Evolutionary conservation across 2,113 vertebrate genomes (phyloP), one percentile per base, ranked within the genome.

Genomic region (Mormoops blainvillei): DNA sequence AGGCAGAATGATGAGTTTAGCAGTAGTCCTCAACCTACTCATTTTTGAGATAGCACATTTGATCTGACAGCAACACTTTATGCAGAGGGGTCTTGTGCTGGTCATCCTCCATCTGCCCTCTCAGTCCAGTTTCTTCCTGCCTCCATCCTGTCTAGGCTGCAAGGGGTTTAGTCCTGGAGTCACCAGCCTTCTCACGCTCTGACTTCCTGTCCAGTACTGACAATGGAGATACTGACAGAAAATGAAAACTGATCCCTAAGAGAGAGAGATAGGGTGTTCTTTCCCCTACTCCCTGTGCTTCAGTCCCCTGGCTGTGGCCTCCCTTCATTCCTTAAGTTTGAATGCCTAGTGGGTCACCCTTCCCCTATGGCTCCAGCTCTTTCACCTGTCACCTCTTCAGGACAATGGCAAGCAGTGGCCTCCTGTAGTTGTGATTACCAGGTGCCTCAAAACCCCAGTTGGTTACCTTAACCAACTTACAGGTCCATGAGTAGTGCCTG

Each of bases 371-470:
- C 20, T 22, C 38, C 20, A 31, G 9, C 12, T 19, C 12, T 7
- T 31, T 56, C 13, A 18, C 7, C 68, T 13, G 22, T 26, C 70
- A 48, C 31, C 20, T 50, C 80, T 24, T 70, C 74, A 24, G 3
- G n/a, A 15, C 16, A 31, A 14, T 12, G 65, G 26, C 18, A 56
- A 1, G 38, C 4, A 8, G 22, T 33, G 38, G 5, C 13, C 33
- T 18, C 8, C 31, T 20, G 14, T 6, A 38, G 19, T 52, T 36
- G 31, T 2, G 12, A 4, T 38, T 10, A 20, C 48, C 26, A 13
- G n/a, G 6, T 1, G 6, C 48, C 2, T 38, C 1, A 9, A 38
- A 13, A 31, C 15, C 22, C 24, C 1, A 2, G 3, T 0, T 16
- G 36, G 15, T 45, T 54, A 13, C 54, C 31, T 36, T n/a, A 28